Base-by-base conservation (phyloP, 2,797 vertebrate genomes). In the Chelmon rostratus region DNA sequence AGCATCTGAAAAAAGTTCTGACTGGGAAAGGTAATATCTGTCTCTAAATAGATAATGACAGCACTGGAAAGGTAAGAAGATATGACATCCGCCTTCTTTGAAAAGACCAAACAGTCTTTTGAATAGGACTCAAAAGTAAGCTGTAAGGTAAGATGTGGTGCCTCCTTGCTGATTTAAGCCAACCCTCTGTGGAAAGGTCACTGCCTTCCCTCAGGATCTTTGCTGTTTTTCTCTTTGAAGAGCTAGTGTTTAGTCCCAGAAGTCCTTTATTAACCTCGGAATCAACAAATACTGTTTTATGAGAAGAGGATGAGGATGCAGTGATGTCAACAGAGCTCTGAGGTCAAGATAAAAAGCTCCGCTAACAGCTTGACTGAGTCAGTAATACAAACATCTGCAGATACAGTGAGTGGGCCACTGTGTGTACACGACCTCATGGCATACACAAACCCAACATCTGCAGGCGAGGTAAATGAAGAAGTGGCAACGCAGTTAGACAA, bases 261-360 rank as follows among this genome's bases (percentile, higher is more conserved):
- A 88, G 86, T 91, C 78, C 74, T 88, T 78, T 89, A 86, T 81
- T 93, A 89, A 88, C 77, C 50, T 74, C 23, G 6, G 84, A 82
- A 89, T 91, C 88, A 92, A 93, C 90, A 92, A 91, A 85, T 88
- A 83, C 62, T 53, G 84, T 85, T 90, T 93, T 85, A 89, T 92
- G 83, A 71, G 86, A 89, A 85, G 83, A 84, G 84, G 84, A 91
- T 89, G 85, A 90, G 87, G 91, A 91, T 88, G 82, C 76, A 70
- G 61, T 59, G 66, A 84, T 72, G 80, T 86, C 81, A 83, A 85
- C 86, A 88, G 58, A 85, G 80, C 82, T 88, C 68, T 78, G 59
- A 78, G 88, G 84, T 87, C 82, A 89, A 87, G 76, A 88, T 88
- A 79, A 89, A 91, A 92, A 84, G 76, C 68, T 74, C 63, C 0